phyloP scores from a whole-genome alignment of 1,140 invertebrate species.

The Mizuhopecten yessoensis region DNA sequence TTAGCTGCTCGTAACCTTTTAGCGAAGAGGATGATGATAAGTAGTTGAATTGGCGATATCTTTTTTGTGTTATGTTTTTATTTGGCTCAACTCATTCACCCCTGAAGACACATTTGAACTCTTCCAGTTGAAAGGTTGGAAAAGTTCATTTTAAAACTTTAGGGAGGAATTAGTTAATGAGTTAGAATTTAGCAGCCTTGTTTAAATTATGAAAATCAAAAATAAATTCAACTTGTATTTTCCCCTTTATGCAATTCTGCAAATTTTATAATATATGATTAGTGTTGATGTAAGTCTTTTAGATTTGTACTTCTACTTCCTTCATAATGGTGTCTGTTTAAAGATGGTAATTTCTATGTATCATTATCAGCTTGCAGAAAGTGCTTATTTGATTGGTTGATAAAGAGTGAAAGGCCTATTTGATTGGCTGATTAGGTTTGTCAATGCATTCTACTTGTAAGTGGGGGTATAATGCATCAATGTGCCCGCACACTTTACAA shows the following conservation, averaged over 20 bases:
- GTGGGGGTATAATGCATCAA: background rate
- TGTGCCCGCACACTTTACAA: background rate
- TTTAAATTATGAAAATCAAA: background rate
- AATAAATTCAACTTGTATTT: background rate
- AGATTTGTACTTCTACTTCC: background rate
- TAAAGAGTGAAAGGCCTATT: background rate
- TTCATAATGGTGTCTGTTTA: background rate
- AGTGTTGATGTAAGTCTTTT: background rate
- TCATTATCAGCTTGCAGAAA: background rate
- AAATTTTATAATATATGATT: background rate
- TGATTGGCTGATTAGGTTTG: conserved; percentile 28
- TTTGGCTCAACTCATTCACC: too few relatives aligned
- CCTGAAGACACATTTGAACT: too few relatives aligned
- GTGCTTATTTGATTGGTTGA: conserved; percentile 19
- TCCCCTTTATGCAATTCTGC: background rate
- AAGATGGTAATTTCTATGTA: conserved; percentile 2
- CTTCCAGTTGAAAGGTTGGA: too few relatives aligned
- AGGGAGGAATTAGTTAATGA: too few relatives aligned
- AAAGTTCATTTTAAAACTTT: too few relatives aligned
- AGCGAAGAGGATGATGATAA: too few relatives aligned
- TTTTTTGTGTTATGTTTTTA: too few relatives aligned
- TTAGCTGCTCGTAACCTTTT: too few relatives aligned
- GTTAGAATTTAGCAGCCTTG: background rate
- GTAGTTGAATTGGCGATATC: too few relatives aligned
- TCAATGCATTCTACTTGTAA: background rate